These are phyloP conservation scores for Cossypha polioptera DNA, from an alignment of 2,797 vertebrate species.

Conservation along the genomic window DNA sequence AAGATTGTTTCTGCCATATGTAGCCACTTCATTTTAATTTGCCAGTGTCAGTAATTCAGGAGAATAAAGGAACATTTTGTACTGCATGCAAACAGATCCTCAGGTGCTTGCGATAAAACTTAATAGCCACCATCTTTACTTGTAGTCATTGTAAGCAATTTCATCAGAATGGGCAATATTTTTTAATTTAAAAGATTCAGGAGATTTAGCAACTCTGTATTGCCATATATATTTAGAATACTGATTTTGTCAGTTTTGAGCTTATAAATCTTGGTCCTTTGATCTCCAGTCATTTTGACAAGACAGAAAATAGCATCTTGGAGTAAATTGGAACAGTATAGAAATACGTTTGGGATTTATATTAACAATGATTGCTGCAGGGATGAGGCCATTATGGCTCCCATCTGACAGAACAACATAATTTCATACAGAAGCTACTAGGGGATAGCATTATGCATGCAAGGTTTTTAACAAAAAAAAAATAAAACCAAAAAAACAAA, in stretches of 20 bases:
- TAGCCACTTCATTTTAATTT: conserved; percentile 90
- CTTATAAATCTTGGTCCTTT: conserved; percentile 83
- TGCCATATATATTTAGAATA: conserved; percentile 80
- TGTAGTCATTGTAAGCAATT: conserved; percentile 85
- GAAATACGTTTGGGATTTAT: conserved; percentile 82
- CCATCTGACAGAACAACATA: conserved; percentile 81
- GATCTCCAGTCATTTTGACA: conserved; percentile 81
- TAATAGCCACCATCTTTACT: conserved; percentile 84
- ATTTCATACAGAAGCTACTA: conserved; percentile 68
- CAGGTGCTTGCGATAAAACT: conserved; percentile 83
- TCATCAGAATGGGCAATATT: conserved; percentile 84
- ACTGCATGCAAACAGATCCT: conserved; percentile 80
- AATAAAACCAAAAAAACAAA: background rate
- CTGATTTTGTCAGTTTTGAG: conserved; percentile 83
- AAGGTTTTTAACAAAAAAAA: background rate
- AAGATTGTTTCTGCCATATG: conserved; percentile 85
- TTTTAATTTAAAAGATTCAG: conserved; percentile 86
- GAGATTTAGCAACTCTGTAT: conserved; percentile 78
- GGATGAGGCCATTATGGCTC: conserved; percentile 90
- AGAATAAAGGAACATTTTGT: conserved; percentile 78
- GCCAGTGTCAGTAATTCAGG: conserved; percentile 84
- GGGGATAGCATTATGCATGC: conserved; percentile 63
- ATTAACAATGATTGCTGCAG: conserved; percentile 93
- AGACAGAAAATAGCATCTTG: conserved; percentile 74
- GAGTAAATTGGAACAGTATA: conserved; percentile 76